Evolutionary conservation across 2,888 invertebrate species (phyloP), one percentile per base, ranked within the genome.

Genomic region (Limnephilus lunatus): DNA sequence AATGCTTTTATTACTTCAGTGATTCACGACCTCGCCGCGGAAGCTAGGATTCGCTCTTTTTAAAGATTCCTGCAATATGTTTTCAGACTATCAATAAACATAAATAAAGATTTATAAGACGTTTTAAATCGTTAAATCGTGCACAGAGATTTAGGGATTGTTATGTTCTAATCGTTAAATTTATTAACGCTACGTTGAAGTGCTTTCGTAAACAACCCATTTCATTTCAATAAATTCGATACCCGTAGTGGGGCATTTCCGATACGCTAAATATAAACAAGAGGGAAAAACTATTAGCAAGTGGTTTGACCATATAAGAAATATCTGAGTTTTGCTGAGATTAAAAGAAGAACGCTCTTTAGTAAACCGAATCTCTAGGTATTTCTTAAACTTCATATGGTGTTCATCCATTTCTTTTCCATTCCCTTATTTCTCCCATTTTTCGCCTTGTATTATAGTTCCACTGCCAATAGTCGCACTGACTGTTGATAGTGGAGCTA

Each of bases 61-160:
- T 53, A 31, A 31, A 87, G 53, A 87, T 87, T 53, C 68, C 87
- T 87, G 53, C 48, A 87, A 87, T 87, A 87, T 87, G 68, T 53
- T 85, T 39, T 39, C 32, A 85, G 85, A 85, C 85, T 85, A 85
- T 85, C 85, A 39, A 85, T 85, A 85, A 32, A 85, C 39, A 85
- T 85, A 85, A 85, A 85, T 85, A 85, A 85, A 32, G 85, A 85
- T 25, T 86, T 90, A 87, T 80, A 82, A 68, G 68, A 68, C 68
- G 68, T 68, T 68, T 68, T 68, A 25, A 68, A 68, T 68, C 68
- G 68, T 68, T 68, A 68, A 68, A 68, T 68, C 68, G 68, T 25
- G 68, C 68, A 68, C 25, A n/a, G 25, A 68, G 68, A 68, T 68
- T 68, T n/a, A 68, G 25, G 25, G 68, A 68, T 68, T 68, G 68